Percentiles rank a stretch among this genome's conserved stretches.
Evolutionary conservation across 2,113 vertebrate species (phyloP).

Genomic region (Sisor rabdophorus): DNA sequence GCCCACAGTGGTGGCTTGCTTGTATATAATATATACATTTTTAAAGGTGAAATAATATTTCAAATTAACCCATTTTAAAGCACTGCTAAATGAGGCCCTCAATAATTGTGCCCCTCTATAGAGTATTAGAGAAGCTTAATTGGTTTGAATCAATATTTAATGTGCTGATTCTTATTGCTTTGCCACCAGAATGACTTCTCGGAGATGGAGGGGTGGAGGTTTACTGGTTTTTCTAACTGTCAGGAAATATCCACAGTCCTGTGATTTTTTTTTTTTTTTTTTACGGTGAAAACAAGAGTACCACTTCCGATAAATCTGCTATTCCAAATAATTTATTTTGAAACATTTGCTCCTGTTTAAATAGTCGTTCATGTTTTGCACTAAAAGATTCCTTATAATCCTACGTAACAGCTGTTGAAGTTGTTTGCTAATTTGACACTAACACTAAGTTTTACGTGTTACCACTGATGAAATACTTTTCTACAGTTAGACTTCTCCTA

Average conservation of each 20-base stretch:
- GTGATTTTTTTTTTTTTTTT: background rate
- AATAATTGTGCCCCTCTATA: background rate
- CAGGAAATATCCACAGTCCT: no score
- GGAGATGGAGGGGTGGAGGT: background rate
- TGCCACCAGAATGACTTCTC: background rate
- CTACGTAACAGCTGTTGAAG: no score
- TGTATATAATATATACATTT: no score
- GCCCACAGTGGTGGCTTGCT: no score
- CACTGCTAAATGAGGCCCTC: background rate
- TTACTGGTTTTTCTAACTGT: background rate
- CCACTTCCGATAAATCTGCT: background rate
- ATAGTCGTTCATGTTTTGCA: background rate
- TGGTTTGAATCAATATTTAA: slow-evolving; percentile 8
- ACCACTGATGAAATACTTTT: no score
- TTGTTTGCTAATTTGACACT: no score
- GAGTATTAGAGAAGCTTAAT: background rate
- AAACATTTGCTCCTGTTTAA: slow-evolving; percentile 29
- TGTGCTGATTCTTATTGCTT: background rate
- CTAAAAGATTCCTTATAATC: no score
- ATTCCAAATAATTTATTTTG: background rate
- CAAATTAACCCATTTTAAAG: no score
- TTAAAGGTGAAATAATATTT: no score
- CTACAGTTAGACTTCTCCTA: no score
- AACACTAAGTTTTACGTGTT: no score
- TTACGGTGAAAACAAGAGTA: background rate